Percentiles rank a stretch among this genome's conserved stretches.
Conservation (phyloP, 2,113 vertebrate species). For the Tragulus kanchil region DNA sequence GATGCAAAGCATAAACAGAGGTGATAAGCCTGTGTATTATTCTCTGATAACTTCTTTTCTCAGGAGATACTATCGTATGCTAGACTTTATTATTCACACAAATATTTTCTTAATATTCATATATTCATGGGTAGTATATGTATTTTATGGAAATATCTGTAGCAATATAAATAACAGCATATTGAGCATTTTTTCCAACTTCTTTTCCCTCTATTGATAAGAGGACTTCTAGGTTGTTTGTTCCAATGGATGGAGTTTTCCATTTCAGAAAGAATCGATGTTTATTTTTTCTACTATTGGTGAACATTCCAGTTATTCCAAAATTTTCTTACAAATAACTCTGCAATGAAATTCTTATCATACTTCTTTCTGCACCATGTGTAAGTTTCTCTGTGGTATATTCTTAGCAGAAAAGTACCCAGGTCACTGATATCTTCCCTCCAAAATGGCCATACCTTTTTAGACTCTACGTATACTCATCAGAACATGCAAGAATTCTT, state of each 20-base stretch:
- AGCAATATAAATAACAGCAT: background rate
- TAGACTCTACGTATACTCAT: background rate
- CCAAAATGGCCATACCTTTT: background rate
- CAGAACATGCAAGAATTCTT: background rate
- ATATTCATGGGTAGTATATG: background rate
- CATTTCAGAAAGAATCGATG: background rate
- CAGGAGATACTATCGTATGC: background rate
- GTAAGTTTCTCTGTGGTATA: background rate
- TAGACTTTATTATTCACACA: constrained; percentile 7
- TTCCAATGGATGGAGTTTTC: background rate
- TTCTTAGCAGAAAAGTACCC: background rate
- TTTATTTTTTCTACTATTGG: background rate
- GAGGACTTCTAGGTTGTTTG: background rate
- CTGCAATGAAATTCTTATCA: background rate
- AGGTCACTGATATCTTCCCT: background rate
- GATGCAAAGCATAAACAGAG: background rate
- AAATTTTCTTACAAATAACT: constrained; percentile 10
- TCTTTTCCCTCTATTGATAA: background rate
- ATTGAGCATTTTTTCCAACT: background rate
- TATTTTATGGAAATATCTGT: background rate
- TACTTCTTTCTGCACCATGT: background rate
- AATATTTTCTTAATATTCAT: background rate
- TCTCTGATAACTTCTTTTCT: background rate
- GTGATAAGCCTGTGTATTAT: background rate
- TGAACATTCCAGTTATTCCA: background rate